A percentile compares a stretch with the other conserved stretches of the same genome.
phyloP scores from a whole-genome alignment of 2,888 invertebrate species.

The Anoncus sp. region DNA sequence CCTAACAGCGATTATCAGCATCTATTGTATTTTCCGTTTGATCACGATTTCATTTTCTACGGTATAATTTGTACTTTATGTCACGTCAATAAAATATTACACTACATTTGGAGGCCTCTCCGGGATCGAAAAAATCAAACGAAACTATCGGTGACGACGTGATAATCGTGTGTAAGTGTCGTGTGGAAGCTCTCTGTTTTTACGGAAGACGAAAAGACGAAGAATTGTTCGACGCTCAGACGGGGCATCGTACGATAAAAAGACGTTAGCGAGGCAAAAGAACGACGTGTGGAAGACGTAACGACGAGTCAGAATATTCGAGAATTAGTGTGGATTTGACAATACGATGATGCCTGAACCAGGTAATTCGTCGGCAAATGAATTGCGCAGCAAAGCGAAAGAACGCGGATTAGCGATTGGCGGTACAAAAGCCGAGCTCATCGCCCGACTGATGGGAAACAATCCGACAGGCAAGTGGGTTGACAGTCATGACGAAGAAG shows the following conservation, averaged over 20 bases:
- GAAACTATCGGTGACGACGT: background rate
- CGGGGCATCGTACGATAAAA: background rate
- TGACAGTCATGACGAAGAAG: background rate
- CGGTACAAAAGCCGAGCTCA: slow-evolving; percentile 11
- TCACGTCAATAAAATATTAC: background rate
- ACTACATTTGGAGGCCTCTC: slow-evolving; percentile 8
- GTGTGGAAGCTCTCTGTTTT: background rate
- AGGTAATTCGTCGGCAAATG: background rate
- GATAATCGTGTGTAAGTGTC: background rate
- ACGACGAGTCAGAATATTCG: background rate
- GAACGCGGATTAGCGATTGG: slow-evolving; percentile 8
- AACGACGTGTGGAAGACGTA: no score
- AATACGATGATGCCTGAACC: background rate
- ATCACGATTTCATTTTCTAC: no score
- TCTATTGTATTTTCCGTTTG: no score
- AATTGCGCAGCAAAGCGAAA: background rate
- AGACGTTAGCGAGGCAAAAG: background rate
- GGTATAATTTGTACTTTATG: no score
- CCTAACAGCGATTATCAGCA: background rate
- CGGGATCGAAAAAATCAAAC: slow-evolving; percentile 5
- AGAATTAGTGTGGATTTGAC: background rate
- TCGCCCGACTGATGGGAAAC: slow-evolving; percentile 9
- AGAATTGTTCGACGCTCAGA: slow-evolving; percentile 4
- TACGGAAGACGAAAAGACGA: background rate
- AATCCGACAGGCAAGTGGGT: slow-evolving; percentile 7